Evolutionary conservation across 2,888 invertebrate species (phyloP).

Genomic region (Plebejus argus): DNA sequence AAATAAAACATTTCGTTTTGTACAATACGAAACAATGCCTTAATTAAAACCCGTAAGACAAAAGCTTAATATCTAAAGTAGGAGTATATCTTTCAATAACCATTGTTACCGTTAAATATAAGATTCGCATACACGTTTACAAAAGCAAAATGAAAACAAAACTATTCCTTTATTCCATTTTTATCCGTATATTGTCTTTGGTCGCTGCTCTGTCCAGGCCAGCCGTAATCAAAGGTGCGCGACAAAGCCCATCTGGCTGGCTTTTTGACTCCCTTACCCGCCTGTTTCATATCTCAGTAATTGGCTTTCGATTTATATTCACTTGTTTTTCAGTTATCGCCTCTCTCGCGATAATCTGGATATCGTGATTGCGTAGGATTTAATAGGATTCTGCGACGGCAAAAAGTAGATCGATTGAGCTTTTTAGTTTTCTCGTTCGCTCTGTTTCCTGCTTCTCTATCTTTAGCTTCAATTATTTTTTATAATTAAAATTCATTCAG

Average conservation of each 20-base stretch:
- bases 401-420: background rate
- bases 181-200: slow-evolving; percentile 52
- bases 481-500: background rate
- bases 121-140: slow-evolving; percentile 43
- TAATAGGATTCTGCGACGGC: slow-evolving; percentile 16
- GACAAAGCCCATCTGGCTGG: slow-evolving; percentile 67
- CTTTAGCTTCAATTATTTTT: background rate
- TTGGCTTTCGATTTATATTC: slow-evolving; percentile 72
- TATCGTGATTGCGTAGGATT: slow-evolving; percentile 33
- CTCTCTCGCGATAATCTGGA: slow-evolving; percentile 36
- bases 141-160: slow-evolving; percentile 48
- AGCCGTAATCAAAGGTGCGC: slow-evolving; percentile 74
- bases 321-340: slow-evolving; percentile 41
- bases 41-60: slow-evolving; percentile 29
- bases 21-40: slow-evolving; percentile 16
- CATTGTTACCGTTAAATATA: slow-evolving; percentile 43
- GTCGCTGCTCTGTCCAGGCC: slow-evolving; percentile 48
- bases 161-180: slow-evolving; percentile 53
- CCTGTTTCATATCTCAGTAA: slow-evolving; percentile 68
- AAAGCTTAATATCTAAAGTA: slow-evolving; percentile 31
- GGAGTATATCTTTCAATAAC: slow-evolving; percentile 36
- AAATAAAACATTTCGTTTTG: background rate
- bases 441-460: background rate
- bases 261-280: slow-evolving; percentile 68
- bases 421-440: background rate